These are phyloP conservation scores for Athrips mouffetella DNA, from an alignment of 2,888 invertebrate species.

Conservation along the genomic window DNA sequence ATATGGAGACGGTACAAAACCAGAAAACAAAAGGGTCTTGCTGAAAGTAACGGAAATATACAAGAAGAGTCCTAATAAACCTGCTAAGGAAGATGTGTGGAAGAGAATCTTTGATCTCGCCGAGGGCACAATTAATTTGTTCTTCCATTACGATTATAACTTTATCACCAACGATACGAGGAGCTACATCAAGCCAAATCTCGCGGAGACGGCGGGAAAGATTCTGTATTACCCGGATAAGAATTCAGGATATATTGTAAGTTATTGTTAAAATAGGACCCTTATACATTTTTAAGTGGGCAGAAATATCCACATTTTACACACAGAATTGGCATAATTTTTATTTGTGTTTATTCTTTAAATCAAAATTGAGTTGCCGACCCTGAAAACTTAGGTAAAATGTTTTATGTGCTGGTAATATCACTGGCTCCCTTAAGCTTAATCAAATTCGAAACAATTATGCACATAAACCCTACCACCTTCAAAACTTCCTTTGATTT, in stretches of 20 bases:
- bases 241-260: slow-evolving; percentile 82
- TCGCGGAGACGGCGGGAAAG: slow-evolving; percentile 83
- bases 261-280: no score
- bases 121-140: slow-evolving; percentile 79
- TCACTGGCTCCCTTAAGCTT: no score
- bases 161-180: slow-evolving; percentile 81
- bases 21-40: slow-evolving; percentile 52
- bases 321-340: no score
- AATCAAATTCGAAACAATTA: no score
- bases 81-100: slow-evolving; percentile 81
- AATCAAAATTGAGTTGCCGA: no score
- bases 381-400: no score
- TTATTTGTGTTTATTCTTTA: no score
- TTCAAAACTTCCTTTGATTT: no score
- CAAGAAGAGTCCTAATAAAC: slow-evolving; percentile 73
- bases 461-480: no score
- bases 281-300: no score
- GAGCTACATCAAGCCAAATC: slow-evolving; percentile 82
- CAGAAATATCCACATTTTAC: no score
- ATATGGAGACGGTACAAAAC: slow-evolving; percentile 53
- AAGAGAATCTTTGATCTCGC: slow-evolving; percentile 80
- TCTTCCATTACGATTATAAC: slow-evolving; percentile 81
- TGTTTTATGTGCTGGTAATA: no score
- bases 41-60: slow-evolving; percentile 80
- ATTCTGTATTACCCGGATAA: slow-evolving; percentile 81